Conservation (phyloP, 2,113 vertebrate genomes). For the Dasyprocta punctata region DNA sequence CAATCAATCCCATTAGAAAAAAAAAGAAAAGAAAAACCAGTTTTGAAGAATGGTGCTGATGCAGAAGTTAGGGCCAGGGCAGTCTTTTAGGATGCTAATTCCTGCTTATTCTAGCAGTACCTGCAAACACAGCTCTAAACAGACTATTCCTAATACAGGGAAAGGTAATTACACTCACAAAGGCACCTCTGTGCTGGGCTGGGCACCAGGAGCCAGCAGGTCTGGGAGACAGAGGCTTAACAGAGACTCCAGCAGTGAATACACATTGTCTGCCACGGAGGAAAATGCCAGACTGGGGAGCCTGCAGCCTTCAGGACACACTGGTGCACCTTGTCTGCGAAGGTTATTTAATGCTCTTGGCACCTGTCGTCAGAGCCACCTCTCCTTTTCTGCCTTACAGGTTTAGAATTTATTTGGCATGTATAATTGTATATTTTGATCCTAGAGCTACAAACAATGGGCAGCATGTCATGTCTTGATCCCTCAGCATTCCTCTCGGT, state of each 20-base stretch:
- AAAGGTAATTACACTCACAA: conserved; percentile 99
- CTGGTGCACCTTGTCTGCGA: conserved; percentile 90
- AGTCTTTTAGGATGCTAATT: conserved; percentile 90
- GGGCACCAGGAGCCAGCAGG: conserved; percentile 97
- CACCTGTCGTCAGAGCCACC: conserved; percentile 88
- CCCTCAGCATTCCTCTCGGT: conserved; percentile 84
- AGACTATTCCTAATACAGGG: conserved; percentile 89
- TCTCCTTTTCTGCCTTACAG: conserved; percentile 85
- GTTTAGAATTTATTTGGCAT: conserved; percentile 91
- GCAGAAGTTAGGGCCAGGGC: conserved; percentile 83
- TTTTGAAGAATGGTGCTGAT: conserved; percentile 76
- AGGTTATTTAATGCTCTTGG: conserved; percentile 91
- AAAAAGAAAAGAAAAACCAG: neutral
- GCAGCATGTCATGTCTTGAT: conserved; percentile 88
- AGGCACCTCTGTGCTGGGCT: conserved; percentile 97
- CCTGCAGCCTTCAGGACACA: conserved; percentile 88
- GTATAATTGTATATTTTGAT: conserved; percentile 91
- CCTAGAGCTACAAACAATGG: conserved; percentile 89
- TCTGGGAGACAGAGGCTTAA: conserved; percentile 97
- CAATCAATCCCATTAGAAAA: conserved; percentile 57
- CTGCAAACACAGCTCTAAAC: conserved; percentile 88
- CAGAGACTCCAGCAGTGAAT: conserved; percentile 95
- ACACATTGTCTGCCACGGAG: conserved; percentile 92
- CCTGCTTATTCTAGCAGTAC: conserved; percentile 86
- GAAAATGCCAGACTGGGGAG: conserved; percentile 87